Percentiles rank a stretch among this genome's conserved stretches.
Conservation (phyloP, 2,888 invertebrate species). For the Therioaphis trifolii region DNA sequence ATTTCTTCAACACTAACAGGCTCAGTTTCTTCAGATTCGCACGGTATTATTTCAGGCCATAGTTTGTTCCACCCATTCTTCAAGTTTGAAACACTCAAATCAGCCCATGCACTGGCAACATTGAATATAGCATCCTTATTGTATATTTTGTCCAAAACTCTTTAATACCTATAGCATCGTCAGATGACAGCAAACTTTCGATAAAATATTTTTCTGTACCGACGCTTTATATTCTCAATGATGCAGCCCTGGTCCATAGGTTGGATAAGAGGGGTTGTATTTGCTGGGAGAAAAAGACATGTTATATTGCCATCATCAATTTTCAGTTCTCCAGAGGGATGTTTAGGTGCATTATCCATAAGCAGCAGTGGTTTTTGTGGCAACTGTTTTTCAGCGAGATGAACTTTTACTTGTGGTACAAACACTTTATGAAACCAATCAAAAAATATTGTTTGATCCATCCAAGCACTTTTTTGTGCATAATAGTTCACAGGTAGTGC, state of each 20-base stretch:
- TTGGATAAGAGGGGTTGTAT: slow-evolving; percentile 29
- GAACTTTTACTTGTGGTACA: no score
- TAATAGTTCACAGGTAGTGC: no score
- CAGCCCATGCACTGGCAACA: slow-evolving; percentile 42
- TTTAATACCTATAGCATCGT: slow-evolving; percentile 37
- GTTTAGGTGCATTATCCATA: slow-evolving; percentile 44
- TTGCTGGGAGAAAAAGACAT: slow-evolving; percentile 15
- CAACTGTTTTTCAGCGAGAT: no score
- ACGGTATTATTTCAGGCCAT: slow-evolving; percentile 37
- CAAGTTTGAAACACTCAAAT: background rate
- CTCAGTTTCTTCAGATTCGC: background rate
- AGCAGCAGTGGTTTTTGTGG: slow-evolving; percentile 54
- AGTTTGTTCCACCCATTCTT: slow-evolving; percentile 50
- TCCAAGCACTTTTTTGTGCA: no score
- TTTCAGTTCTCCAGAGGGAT: slow-evolving; percentile 43
- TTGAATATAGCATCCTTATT: slow-evolving; percentile 47
- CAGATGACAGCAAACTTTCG: slow-evolving; percentile 22
- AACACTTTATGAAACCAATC: no score
- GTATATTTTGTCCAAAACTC: slow-evolving; percentile 32
- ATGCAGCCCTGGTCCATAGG: slow-evolving; percentile 5
- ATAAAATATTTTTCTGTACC: slow-evolving; percentile 28
- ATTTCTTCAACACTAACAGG: slow-evolving; percentile 31
- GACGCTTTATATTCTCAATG: slow-evolving; percentile 39
- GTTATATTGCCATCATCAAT: slow-evolving; percentile 67
- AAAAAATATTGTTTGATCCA: no score